phyloP scores from a whole-genome alignment of 1,140 invertebrate genomes.

The Drosophila arizonae region DNA sequence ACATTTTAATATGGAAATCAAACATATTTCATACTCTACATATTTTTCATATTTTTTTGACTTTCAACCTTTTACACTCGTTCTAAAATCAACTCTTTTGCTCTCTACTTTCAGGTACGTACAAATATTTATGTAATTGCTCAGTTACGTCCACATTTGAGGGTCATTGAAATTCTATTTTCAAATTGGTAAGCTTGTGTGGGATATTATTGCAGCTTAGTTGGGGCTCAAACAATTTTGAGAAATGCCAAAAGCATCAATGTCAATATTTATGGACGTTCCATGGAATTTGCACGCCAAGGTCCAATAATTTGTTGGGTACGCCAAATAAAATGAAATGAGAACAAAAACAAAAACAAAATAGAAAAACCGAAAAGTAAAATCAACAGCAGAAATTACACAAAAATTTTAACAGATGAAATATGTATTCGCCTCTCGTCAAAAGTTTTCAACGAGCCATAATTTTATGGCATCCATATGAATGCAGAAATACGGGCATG shows the following conservation, averaged over 20 bases:
- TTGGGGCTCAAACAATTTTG: constrained; percentile 28
- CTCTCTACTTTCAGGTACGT: constrained; percentile 56
- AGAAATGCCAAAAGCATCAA: constrained; percentile 56
- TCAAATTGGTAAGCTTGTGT: constrained; percentile 16
- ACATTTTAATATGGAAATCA: too few species aligned
- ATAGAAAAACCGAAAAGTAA: constrained; percentile 14
- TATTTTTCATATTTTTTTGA: too few species aligned
- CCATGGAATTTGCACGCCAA: constrained; percentile 53
- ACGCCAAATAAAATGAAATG: constrained; percentile 27
- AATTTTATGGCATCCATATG: constrained; percentile 62
- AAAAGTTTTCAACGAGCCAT: constrained; percentile 71
- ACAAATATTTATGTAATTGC: neutral
- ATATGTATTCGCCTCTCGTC: constrained; percentile 50
- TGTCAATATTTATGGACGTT: constrained; percentile 63
- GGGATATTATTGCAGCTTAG: neutral
- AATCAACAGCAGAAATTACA: constrained; percentile 35
- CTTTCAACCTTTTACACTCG: neutral
- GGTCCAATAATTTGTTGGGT: constrained; percentile 52
- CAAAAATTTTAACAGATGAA: constrained; percentile 57
- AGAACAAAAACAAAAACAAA: constrained; percentile 12
- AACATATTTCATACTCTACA: too few species aligned
- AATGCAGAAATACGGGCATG: constrained; percentile 45
- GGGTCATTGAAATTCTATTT: neutral
- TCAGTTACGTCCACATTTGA: neutral
- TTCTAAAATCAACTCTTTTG: constrained; percentile 3